Conservation (phyloP, 2,797 vertebrate species). For the Macropus fuliginosus region DNA sequence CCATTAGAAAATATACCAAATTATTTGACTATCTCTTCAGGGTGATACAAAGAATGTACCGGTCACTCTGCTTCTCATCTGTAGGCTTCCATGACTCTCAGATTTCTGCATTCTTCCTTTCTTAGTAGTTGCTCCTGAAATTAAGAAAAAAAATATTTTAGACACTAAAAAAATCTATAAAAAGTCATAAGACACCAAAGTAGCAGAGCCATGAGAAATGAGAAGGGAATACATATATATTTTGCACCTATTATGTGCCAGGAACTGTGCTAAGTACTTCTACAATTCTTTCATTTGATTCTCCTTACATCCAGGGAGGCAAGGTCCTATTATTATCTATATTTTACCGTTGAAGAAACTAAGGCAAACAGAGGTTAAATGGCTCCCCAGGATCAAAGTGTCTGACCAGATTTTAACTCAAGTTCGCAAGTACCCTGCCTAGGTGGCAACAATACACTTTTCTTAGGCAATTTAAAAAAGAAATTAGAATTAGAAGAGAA, state of each 20-base stretch:
- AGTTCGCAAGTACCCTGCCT: background rate
- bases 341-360: background rate
- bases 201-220: background rate
- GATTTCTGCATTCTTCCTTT: slow-evolving; percentile 62
- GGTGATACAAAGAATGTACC: slow-evolving; percentile 55
- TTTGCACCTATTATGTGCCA: background rate
- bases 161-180: slow-evolving; percentile 6
- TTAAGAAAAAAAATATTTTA: slow-evolving; percentile 43
- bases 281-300: background rate
- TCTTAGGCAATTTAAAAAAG: background rate
- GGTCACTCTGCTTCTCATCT: slow-evolving; percentile 56
- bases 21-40: background rate
- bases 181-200: background rate
- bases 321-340: background rate
- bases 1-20: background rate
- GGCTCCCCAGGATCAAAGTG: background rate
- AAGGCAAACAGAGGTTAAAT: background rate
- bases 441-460: background rate
- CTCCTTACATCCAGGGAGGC: background rate
- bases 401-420: background rate
- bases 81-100: slow-evolving; percentile 25
- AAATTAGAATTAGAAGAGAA: background rate
- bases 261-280: background rate
- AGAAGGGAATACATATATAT: background rate
- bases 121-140: slow-evolving; percentile 27